Evolutionary conservation across 2,797 vertebrate species (phyloP), one percentile per base, ranked within the genome.

Genomic region (Epinephelus malabaricus): DNA sequence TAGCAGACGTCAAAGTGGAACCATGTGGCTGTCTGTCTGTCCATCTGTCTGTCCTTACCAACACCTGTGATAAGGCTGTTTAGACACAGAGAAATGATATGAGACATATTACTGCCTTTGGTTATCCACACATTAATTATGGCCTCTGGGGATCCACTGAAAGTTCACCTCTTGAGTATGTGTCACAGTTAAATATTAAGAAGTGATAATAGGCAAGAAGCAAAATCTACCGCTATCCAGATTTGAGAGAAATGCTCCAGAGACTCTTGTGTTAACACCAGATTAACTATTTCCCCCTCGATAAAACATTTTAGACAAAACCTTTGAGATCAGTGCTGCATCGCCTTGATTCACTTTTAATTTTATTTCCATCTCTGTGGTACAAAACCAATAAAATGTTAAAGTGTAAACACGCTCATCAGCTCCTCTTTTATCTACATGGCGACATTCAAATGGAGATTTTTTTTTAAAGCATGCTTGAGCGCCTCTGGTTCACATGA

Each of bases 1-100:
- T 93, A 93, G 85, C 86, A 89, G 85, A 93, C 83, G 86, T 94
- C 88, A 83, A 93, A 94, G 89, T 93, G 92, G 90, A 94, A 91
- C 91, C 93, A 93, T 95, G 92, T 94, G 94, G 82, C 83, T 61
- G 84, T 76, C 89, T 82, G 89, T 92, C 88, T 78, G 86, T 81
- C 90, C 80, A 59, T 86, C 87, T 68, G 89, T 89, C 88, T 76
- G 83, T 90, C 79, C 82, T 79, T 85, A 76, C 75, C 62, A 67
- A 85, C 92, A 94, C 92, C 92, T 93, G 92, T 64, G 89, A 92
- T 90, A 87, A 91, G 78, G 30, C 73, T 43, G 47, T 85, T 64
- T 71, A 69, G 70, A 88, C 47, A 51, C 4, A 3, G 69, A 72
- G 34, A 82, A 79, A 86, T 61, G 46, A 43, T 43, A 12, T 12